phyloP scores from a whole-genome alignment of 2,797 vertebrate species.

The Synaphobranchus kaupii region DNA sequence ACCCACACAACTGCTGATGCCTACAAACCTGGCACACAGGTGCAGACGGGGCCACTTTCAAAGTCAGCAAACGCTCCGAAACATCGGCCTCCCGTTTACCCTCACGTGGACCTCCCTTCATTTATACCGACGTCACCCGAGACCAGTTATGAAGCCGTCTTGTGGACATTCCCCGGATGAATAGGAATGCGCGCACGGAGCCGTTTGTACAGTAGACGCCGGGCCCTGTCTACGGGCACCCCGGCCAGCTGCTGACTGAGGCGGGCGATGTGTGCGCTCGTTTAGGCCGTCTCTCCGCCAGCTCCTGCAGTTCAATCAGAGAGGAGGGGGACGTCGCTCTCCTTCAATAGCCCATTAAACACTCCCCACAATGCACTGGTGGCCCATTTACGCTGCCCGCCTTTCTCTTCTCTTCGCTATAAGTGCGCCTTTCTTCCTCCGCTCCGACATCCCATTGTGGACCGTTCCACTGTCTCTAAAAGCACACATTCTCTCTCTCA shows the following conservation, averaged over 20 bases:
- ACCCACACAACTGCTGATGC: not conserved
- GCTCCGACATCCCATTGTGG: not conserved
- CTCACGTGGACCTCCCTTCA: not conserved
- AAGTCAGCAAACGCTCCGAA: not conserved
- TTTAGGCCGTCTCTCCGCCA: not conserved
- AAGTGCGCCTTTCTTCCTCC: not conserved
- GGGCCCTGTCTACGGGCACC: not conserved
- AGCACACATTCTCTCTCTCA: too few relatives aligned
- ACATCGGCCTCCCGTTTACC: not conserved
- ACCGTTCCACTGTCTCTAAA: not conserved
- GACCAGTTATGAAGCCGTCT: constrained; percentile 5
- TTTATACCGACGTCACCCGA: not conserved
- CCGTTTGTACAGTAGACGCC: not conserved
- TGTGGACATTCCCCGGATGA: not conserved
- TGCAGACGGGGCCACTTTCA: not conserved
- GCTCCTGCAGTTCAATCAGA: not conserved
- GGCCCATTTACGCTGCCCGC: not conserved
- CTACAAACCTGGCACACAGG: not conserved
- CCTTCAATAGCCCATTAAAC: constrained; percentile 11
- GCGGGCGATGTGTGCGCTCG: not conserved
- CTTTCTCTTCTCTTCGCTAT: not conserved
- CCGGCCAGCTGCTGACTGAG: constrained; percentile 1
- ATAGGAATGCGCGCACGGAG: not conserved
- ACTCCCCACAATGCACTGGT: not conserved
- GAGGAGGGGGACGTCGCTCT: not conserved